Conservation (phyloP, 2,888 invertebrate genomes). For the Limnephilus rhombicus region DNA sequence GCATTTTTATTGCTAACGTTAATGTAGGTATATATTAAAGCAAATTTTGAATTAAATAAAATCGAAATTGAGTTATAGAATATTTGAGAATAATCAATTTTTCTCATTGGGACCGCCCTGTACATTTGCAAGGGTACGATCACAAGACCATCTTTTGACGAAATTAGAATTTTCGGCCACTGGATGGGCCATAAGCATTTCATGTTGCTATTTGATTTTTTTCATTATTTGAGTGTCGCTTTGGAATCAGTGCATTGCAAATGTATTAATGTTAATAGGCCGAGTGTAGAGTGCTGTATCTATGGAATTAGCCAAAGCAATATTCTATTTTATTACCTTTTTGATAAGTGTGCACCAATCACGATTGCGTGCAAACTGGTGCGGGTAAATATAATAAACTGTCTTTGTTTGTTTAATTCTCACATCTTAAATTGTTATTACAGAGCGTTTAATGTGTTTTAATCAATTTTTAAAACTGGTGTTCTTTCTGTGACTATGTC, state of each 20-base stretch:
- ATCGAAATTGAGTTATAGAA: too few relatives aligned
- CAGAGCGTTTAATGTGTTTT: background rate
- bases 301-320: background rate
- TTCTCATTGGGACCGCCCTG: too few relatives aligned
- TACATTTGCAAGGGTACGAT: too few relatives aligned
- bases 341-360: background rate
- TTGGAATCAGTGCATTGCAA: background rate
- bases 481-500: background rate
- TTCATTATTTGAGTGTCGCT: background rate
- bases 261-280: background rate
- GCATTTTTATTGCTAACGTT: too few relatives aligned
- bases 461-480: background rate
- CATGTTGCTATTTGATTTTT: background rate
- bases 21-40: too few relatives aligned
- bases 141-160: too few relatives aligned
- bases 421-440: background rate
- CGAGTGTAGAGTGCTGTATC: background rate
- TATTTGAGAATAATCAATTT: too few relatives aligned
- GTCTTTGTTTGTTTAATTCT: background rate
- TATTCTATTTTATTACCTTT: background rate
- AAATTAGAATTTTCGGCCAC: too few relatives aligned
- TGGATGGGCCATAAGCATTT: too few relatives aligned
- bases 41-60: too few relatives aligned
- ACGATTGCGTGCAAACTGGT: background rate
- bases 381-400: background rate